Evolutionary conservation across 2,888 invertebrate genomes (phyloP).

Genomic region (Noctua janthina): DNA sequence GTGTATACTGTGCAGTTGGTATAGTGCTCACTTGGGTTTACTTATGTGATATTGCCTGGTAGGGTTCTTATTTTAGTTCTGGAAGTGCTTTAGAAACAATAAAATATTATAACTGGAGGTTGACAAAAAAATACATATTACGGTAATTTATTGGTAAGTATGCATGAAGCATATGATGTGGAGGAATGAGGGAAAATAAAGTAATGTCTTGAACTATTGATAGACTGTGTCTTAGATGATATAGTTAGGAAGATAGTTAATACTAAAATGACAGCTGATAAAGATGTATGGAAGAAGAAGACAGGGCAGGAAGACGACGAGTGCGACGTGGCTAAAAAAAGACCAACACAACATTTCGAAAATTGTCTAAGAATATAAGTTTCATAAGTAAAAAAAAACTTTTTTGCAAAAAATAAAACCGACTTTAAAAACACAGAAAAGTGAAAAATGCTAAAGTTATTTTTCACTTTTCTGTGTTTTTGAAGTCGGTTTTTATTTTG

Average conservation of each 20-base stretch:
- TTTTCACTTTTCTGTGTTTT: too few relatives aligned
- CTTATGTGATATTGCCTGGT: too few relatives aligned
- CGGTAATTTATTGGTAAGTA: not conserved
- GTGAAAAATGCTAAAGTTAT: too few relatives aligned
- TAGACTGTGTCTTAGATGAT: not conserved
- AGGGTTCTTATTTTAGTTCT: conserved; percentile 12
- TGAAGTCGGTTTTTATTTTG: too few relatives aligned
- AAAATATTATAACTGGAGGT: too few relatives aligned
- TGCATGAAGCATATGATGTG: not conserved
- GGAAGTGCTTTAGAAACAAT: too few relatives aligned
- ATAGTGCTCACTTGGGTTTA: conserved; percentile 1
- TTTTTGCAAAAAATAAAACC: too few relatives aligned
- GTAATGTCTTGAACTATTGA: not conserved
- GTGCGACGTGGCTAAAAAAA: not conserved
- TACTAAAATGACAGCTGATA: not conserved
- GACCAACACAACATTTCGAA: not conserved
- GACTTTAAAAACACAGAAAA: too few relatives aligned
- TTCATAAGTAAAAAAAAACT: not conserved
- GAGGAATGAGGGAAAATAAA: not conserved
- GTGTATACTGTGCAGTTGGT: conserved; percentile 1
- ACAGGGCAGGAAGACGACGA: not conserved
- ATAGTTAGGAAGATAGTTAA: not conserved
- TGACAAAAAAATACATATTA: not conserved
- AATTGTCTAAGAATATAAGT: not conserved
- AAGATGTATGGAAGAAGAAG: not conserved